Evolutionary conservation across 2,113 vertebrate genomes (phyloP).

Genomic region (Casuarius casuarius): DNA sequence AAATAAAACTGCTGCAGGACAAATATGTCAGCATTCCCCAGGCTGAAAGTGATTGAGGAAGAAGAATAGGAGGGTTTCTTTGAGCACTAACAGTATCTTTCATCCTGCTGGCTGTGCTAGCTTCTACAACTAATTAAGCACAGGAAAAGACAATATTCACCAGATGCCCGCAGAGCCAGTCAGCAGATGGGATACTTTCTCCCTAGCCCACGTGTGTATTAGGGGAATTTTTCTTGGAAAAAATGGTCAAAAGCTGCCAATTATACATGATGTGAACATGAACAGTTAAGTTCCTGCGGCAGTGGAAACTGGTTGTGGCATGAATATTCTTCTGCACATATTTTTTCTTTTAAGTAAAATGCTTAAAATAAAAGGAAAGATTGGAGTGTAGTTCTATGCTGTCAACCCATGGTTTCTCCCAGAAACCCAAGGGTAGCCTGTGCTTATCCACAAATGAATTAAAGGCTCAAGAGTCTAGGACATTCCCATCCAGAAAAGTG

Average conservation of each 20-base stretch:
- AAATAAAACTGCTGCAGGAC: neutral
- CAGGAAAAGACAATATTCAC: constrained; percentile 45
- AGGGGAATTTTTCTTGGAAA: neutral
- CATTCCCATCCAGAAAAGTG: neutral
- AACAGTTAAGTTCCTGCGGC: neutral
- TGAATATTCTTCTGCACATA: neutral
- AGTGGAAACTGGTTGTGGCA: neutral
- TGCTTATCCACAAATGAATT: neutral
- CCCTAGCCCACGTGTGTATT: neutral
- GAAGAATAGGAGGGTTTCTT: neutral
- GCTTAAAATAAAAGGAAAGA: neutral
- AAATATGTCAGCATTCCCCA: neutral
- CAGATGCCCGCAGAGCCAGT: constrained; percentile 22
- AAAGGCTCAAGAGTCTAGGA: neutral
- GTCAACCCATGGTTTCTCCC: neutral
- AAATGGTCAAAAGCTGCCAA: constrained; percentile 10
- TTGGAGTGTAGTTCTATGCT: neutral
- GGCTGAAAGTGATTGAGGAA: neutral
- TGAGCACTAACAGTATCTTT: neutral
- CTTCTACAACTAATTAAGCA: constrained; percentile 30
- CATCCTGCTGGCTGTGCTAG: neutral
- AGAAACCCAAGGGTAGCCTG: neutral
- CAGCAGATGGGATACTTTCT: constrained; percentile 44
- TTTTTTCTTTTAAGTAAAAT: neutral
- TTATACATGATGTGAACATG: neutral